These are phyloP conservation scores for Salmo trutta DNA, from an alignment of 2,797 vertebrate species.

Conservation along the genomic window DNA sequence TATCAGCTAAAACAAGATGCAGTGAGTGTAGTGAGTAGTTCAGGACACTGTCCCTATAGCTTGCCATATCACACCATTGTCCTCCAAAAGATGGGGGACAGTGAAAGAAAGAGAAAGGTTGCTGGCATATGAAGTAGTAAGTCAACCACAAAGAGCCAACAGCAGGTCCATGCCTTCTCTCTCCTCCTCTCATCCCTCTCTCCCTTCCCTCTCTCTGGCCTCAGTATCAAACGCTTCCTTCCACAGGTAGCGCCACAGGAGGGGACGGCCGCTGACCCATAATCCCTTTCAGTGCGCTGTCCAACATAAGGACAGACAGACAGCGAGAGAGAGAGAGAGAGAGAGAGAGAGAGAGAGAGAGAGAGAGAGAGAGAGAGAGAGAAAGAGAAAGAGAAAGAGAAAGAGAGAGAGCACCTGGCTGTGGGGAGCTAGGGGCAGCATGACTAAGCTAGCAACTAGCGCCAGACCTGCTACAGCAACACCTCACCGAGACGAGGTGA, in stretches of 20 bases:
- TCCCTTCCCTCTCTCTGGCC: conserved; percentile 29
- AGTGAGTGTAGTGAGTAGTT: no score
- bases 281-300: conserved; percentile 53
- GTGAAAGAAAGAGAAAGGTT: neutral
- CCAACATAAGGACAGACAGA: neutral
- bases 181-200: no score
- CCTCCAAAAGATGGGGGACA: neutral
- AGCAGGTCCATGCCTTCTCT: conserved; percentile 2
- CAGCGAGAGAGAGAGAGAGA: neutral
- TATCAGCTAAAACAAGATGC: no score
- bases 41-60: neutral
- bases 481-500: neutral
- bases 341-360: no score
- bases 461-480: neutral
- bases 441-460: neutral
- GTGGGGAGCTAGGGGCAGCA: neutral
- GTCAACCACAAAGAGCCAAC: neutral
- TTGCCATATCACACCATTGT: neutral
- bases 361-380: no score
- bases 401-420: neutral
- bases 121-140: neutral
- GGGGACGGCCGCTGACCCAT: conserved; percentile 56
- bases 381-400: no score
- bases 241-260: conserved; percentile 57
- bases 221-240: conserved; percentile 67